These are phyloP conservation scores for Tragelaphus imberbis DNA, from an alignment of 2,113 vertebrate genomes.

Conservation along the genomic window DNA sequence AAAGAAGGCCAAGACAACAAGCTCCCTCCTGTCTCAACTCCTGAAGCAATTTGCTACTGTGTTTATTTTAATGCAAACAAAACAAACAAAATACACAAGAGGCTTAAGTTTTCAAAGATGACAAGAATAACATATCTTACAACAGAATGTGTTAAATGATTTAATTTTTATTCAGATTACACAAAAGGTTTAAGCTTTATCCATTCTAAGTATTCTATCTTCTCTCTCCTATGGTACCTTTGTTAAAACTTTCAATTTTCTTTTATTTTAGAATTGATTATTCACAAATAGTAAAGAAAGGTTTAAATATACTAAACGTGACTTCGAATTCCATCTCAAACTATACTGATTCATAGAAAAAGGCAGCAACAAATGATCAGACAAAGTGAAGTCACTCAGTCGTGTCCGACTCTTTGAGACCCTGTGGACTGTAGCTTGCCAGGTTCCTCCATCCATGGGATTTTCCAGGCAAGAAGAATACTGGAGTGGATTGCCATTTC, in stretches of 20 bases:
- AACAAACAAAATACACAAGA: constrained; percentile 44
- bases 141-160: constrained; percentile 17
- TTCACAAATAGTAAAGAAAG: neutral
- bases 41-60: constrained; percentile 97
- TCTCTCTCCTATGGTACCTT: neutral
- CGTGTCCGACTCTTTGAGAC: neutral
- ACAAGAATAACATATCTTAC: constrained; percentile 12
- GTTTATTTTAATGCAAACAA: constrained; percentile 63
- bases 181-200: constrained; percentile 16
- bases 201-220: neutral
- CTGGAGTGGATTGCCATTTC: neutral
- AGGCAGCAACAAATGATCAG: neutral
- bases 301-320: neutral
- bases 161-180: constrained; percentile 19
- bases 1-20: constrained; percentile 94
- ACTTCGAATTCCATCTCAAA: constrained; percentile 38
- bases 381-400: neutral
- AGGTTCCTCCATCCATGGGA: neutral
- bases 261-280: neutral
- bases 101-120: constrained; percentile 46
- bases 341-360: neutral
- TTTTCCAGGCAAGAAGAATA: neutral
- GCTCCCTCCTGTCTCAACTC: constrained; percentile 98
- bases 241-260: neutral
- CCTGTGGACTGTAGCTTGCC: neutral